Percentiles rank a stretch among this genome's conserved stretches.
phyloP scores from a whole-genome alignment of 2,113 vertebrate genomes.

The Dipodomys stephensi region DNA sequence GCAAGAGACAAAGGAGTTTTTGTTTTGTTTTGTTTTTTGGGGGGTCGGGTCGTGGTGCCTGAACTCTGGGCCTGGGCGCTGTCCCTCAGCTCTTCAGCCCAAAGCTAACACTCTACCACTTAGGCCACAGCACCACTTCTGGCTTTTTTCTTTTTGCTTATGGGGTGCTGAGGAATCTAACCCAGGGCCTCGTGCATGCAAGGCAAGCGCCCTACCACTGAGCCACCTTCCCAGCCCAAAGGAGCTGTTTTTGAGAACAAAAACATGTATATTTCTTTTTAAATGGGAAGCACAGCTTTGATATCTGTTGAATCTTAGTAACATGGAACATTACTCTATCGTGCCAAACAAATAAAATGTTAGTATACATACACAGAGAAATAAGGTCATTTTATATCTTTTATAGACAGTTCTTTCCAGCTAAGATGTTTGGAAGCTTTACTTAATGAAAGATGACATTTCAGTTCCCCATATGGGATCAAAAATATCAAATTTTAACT shows the following conservation, averaged over 20 bases:
- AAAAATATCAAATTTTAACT: conserved; percentile 43
- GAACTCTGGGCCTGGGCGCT: too few relatives aligned
- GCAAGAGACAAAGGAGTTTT: background rate
- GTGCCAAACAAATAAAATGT: background rate
- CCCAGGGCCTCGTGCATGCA: too few relatives aligned
- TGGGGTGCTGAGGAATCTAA: too few relatives aligned
- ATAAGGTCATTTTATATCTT: too few relatives aligned
- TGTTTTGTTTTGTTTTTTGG: too few relatives aligned
- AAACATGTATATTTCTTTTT: background rate
- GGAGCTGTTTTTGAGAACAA: background rate
- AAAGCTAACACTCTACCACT: too few relatives aligned
- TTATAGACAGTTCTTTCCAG: background rate
- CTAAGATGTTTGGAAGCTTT: background rate
- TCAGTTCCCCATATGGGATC: background rate
- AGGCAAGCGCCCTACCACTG: too few relatives aligned
- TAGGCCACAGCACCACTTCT: too few relatives aligned
- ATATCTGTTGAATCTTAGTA: background rate
- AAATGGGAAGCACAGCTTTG: background rate
- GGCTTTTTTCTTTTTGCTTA: too few relatives aligned
- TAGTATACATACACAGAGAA: background rate
- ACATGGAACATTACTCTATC: background rate
- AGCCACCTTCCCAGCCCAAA: background rate
- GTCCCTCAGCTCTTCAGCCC: too few relatives aligned
- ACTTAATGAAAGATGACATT: background rate
- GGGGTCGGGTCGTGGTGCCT: too few relatives aligned